A percentile compares a stretch with the other conserved stretches of the same genome.
Evolutionary conservation across 2,113 vertebrate genomes (phyloP).

Genomic region (Aphelocoma coerulescens): DNA sequence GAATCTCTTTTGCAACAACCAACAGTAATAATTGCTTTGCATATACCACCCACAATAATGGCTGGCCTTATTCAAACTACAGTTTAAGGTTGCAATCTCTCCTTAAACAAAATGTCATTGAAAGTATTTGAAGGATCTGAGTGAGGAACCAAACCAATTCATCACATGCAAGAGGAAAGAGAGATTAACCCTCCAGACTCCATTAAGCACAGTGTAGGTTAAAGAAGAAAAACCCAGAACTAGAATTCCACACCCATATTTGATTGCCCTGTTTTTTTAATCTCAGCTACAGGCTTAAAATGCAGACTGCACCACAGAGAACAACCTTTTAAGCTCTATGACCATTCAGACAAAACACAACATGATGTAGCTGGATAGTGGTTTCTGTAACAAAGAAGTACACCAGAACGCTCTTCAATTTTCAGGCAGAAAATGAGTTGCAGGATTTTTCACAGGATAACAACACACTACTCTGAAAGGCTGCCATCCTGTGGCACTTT

Average conservation of each 20-base stretch:
- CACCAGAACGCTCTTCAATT: neutral
- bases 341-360: neutral
- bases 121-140: neutral
- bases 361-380: neutral
- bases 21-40: neutral
- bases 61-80: neutral
- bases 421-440: neutral
- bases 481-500: constrained; percentile 14
- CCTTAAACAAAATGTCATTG: neutral
- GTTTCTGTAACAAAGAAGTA: neutral
- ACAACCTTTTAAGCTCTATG: neutral
- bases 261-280: neutral
- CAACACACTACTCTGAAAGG: neutral
- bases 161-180: neutral
- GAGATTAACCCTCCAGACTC: neutral
- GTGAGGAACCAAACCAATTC: neutral
- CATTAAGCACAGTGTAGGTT: neutral
- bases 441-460: neutral
- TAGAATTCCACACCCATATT: neutral
- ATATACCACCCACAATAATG: neutral
- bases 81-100: neutral
- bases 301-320: neutral
- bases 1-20: neutral
- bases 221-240: neutral
- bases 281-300: neutral